Conservation (phyloP, 2,888 invertebrate species). For the Tetranychus piercei region DNA sequence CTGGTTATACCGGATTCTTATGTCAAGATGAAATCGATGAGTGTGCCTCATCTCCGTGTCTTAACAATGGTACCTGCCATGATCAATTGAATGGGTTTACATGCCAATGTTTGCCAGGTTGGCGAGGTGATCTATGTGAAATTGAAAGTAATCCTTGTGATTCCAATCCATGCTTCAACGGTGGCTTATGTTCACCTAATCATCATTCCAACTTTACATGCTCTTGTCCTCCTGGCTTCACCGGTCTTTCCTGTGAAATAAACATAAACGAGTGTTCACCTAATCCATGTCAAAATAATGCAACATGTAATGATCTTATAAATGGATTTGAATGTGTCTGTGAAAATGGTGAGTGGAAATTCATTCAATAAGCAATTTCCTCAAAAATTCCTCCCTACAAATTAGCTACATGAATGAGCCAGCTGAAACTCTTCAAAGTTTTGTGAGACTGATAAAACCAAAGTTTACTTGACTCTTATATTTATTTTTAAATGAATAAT, state of each 20-base stretch:
- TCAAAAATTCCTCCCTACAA: not conserved
- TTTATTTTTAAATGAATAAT: too few species aligned
- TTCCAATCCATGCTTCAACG: constrained; percentile 59
- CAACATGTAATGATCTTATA: not conserved
- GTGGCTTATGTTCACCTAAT: constrained; percentile 51
- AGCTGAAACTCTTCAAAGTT: too few species aligned
- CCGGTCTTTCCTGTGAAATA: not conserved
- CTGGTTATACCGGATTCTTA: constrained; percentile 39
- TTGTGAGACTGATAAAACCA: too few species aligned
- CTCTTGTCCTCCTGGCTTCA: constrained; percentile 55
- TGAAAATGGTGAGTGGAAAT: not conserved
- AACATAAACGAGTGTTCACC: not conserved
- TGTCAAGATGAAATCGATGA: constrained; percentile 31
- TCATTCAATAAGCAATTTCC: too few species aligned
- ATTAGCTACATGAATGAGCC: too few species aligned
- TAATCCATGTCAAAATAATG: constrained; percentile 7
- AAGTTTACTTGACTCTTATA: too few species aligned
- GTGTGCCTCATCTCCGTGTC: constrained; percentile 31
- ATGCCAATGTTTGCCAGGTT: constrained; percentile 40
- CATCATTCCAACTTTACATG: constrained; percentile 73
- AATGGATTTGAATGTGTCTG: not conserved
- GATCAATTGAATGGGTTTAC: constrained; percentile 52
- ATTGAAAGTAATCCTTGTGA: constrained; percentile 69
- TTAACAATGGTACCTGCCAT: constrained; percentile 53
- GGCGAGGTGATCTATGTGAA: constrained; percentile 49